These are phyloP conservation scores for Scomber scombrus DNA, from an alignment of 2,113 vertebrate genomes.

Conservation along the genomic window DNA sequence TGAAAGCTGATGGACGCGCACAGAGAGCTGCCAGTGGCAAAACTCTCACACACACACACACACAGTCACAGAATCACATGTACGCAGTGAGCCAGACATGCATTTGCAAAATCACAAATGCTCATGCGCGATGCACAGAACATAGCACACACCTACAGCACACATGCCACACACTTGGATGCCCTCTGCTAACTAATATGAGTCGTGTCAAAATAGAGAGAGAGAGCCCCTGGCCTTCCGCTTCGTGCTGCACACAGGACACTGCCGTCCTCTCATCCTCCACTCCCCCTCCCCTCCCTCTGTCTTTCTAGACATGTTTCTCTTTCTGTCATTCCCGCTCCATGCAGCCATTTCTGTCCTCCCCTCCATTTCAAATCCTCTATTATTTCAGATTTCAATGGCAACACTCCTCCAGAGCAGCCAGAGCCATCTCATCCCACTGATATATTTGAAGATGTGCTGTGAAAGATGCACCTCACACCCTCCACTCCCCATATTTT, in stretches of 20 bases:
- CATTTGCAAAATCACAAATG: slow-evolving; percentile 33
- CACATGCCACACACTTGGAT: slow-evolving; percentile 29
- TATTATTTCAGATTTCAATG: slow-evolving; percentile 41
- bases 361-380: slow-evolving; percentile 58
- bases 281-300: slow-evolving; percentile 25
- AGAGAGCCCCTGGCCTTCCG: slow-evolving; percentile 38
- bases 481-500: slow-evolving; percentile 17
- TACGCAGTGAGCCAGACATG: slow-evolving; percentile 14
- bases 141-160: slow-evolving; percentile 36
- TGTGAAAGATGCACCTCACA: slow-evolving; percentile 50
- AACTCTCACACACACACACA: slow-evolving; percentile 1
- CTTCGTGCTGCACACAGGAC: slow-evolving; percentile 53
- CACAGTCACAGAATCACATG: slow-evolving; percentile 2
- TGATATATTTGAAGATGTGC: slow-evolving; percentile 62
- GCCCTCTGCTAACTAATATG: slow-evolving; percentile 23
- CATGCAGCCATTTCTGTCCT: slow-evolving; percentile 63
- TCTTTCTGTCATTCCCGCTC: slow-evolving; percentile 59
- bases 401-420: slow-evolving; percentile 39
- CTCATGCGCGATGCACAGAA: slow-evolving; percentile 6
- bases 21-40: slow-evolving; percentile 29
- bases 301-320: slow-evolving; percentile 58
- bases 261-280: slow-evolving; percentile 38
- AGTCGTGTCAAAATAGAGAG: slow-evolving; percentile 36
- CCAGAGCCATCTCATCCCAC: slow-evolving; percentile 17
- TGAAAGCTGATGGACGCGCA: slow-evolving; percentile 42